Base-by-base conservation (phyloP, 92 coral and sea anemone genomes). In the Porites evermanni region DNA sequence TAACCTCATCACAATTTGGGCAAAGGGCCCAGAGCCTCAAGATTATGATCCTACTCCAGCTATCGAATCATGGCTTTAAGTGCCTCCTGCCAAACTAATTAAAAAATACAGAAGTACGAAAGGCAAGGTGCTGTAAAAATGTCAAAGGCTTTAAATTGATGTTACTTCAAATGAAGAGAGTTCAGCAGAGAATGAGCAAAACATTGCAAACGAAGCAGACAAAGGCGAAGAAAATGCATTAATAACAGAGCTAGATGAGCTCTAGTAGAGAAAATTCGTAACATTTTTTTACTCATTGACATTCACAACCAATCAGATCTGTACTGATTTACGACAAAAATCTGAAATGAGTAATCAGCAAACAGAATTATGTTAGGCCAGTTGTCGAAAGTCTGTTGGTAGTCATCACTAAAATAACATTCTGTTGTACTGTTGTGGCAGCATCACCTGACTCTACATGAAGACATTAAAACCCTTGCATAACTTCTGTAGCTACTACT, bases 31-130 rank as follows among this genome's bases (percentile, higher is more conserved):
- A 63, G 64, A 83, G 78, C 87, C 53, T 76, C 90, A 86, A 72
- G 85, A 86, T 78, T 87, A 75, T 78, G 91, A 91, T 73, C 85
- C 91, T 74, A 70, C 85, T 75, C 76, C 88, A 61, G 93, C 89
- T 67, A 72, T 82, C 69, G 75, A 91, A 77, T 74, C 61, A 87
- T 91, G 93, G 91, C 75, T 74, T 81, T 86, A 23, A 77, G 84
- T 64, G 86, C 86, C 64, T 72, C 80, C 38, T 64, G 88, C 77
- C 84, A 82, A 66, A 86, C 88, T 76, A 70, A 83, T 67, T 85
- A 91, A 50, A 84, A 72, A 70, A 50, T 53, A 77, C 53, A 82
- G 63, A 90, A 90, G 89, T 61, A 61, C 66, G 13, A 61, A 61
- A 71, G 75, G 70, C 79, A 67, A 63, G 82, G 83, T 82, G 77